Evolutionary conservation across 2,888 invertebrate species (phyloP).

Genomic region (Aradus depressus): DNA sequence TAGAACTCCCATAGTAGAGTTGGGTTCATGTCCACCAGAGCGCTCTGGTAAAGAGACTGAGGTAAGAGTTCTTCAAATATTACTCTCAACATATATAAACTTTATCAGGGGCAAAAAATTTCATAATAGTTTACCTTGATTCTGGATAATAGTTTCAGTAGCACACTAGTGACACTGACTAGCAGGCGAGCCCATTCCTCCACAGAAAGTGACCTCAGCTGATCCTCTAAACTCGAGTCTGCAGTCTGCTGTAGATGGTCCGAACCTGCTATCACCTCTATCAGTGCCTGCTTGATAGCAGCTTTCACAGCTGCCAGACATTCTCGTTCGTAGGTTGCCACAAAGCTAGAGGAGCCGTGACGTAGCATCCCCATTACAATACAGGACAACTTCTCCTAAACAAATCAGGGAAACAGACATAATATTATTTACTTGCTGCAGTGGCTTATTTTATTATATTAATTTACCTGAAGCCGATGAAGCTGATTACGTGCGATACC

Average conservation of each 20-base stretch:
- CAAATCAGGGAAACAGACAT: constrained; percentile 31
- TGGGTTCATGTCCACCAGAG: too few relatives aligned
- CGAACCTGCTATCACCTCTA: constrained; percentile 57
- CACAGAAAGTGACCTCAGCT: constrained; percentile 43
- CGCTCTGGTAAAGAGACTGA: too few relatives aligned
- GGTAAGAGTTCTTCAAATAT: too few relatives aligned
- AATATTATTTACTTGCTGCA: too few relatives aligned
- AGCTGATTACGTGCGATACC: too few relatives aligned
- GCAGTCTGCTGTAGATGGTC: constrained; percentile 35
- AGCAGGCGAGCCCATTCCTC: constrained; percentile 59
- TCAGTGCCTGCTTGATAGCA: constrained; percentile 62
- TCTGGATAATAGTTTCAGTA: constrained; percentile 58
- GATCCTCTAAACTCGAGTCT: constrained; percentile 43
- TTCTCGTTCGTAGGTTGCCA: constrained; percentile 78
- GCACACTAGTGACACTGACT: constrained; percentile 50
- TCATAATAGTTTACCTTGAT: constrained; percentile 43
- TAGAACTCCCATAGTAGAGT: too few relatives aligned
- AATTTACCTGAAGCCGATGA: too few relatives aligned
- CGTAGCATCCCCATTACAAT: constrained; percentile 84
- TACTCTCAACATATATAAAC: not conserved
- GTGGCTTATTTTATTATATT: too few relatives aligned
- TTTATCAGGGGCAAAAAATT: not conserved
- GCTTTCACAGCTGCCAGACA: constrained; percentile 80
- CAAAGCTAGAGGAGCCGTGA: constrained; percentile 68
- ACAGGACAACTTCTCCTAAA: constrained; percentile 72